Conservation (phyloP, 1,140 invertebrate genomes). For the Brachionus sp. region DNA sequence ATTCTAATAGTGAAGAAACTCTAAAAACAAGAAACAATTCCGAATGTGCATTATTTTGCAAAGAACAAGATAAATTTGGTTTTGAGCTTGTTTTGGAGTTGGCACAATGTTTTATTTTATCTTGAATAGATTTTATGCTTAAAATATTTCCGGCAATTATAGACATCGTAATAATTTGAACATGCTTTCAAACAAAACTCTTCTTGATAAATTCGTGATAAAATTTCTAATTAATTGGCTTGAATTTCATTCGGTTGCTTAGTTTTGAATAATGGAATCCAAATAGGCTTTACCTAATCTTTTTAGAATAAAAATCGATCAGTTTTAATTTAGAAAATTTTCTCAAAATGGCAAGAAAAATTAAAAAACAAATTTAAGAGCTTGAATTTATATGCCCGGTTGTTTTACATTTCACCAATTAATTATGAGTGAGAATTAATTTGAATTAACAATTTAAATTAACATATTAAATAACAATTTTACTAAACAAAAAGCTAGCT, state of each 20-base stretch:
- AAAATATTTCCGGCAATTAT: slow-evolving; percentile 5
- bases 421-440: neutral
- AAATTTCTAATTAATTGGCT: neutral
- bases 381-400: slow-evolving; percentile 1
- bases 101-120: slow-evolving; percentile 5
- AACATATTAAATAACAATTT: slow-evolving; percentile 22
- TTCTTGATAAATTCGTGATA: neutral
- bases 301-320: neutral
- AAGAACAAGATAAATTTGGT: neutral
- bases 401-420: slow-evolving; percentile 25
- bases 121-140: slow-evolving; percentile 21
- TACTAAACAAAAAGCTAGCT: neutral
- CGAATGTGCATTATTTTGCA: neutral
- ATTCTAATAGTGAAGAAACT: neutral
- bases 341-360: neutral
- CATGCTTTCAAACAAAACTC: neutral
- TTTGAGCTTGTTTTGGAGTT: neutral
- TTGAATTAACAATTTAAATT: slow-evolving; percentile 19
- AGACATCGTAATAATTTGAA: neutral
- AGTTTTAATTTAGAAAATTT: neutral
- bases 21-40: neutral
- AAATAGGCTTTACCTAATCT: neutral
- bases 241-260: neutral
- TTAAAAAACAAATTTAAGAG: neutral
- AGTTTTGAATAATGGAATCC: too few species aligned